Base-by-base conservation (phyloP, 2,888 invertebrate species). In the Sarcophaga carnaria region DNA sequence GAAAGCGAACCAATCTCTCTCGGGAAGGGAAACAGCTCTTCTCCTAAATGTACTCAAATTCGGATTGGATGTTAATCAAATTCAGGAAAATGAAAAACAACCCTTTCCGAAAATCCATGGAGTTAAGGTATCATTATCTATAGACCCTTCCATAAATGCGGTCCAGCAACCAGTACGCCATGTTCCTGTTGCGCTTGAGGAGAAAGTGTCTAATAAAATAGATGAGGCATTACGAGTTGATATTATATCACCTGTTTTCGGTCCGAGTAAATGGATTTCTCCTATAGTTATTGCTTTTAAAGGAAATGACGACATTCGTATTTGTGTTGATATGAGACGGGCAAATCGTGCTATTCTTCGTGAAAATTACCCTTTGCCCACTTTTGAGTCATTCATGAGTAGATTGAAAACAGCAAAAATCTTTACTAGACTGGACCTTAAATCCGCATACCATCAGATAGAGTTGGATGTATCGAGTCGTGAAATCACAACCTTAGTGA, bases 241-340 rank as follows among this genome's bases (percentile, higher is more conserved):
- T 54, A 91, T 92, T 49, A 92, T 92, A 22, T 91, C 91, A 87
- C 85, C 84, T 76, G 91, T 92, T 17, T 83, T 80, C 20, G 90
- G 89, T 49, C 91, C 90, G 20, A 90, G 90, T 70, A 60, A 82
- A 27, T 93, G 92, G 91, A 89, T 93, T 81, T 90, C 92, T 88
- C 89, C 91, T 8, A 89, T 92, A 8, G 91, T 91, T 2, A 83
- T 91, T 37, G 84, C 66, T 0, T 80, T 84, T 12, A 84, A 84
- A 59, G 12, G n/a, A 20, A 80, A 84, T 66, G 86, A 79, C 2
- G 82, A 82, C 22, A 71, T 82, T 11, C 47, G 83, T 3, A 37
- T 83, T 0, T 83, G 83, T 45, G 47, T 80, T n/a, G 77, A 83
- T 37, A 83, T 83, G 83, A 78, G 82, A 4, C 54, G 75, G 2